A percentile compares a stretch with the other conserved stretches of the same genome.
Conservation (phyloP, 2,888 invertebrate species). For the Thera obeliscata region DNA sequence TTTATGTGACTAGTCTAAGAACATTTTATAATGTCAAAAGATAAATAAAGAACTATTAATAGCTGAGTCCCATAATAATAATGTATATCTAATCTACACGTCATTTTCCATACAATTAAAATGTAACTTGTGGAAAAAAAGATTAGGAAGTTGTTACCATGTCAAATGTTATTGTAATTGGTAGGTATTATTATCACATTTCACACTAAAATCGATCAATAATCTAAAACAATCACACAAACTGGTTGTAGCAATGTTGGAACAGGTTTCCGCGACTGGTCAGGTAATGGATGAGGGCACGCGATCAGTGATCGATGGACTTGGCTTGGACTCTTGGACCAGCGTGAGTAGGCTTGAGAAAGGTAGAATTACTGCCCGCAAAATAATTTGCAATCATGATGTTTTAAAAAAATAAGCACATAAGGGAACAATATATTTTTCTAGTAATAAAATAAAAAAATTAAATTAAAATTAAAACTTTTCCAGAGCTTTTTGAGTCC, state of each 20-base stretch:
- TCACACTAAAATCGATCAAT: conserved; percentile 31
- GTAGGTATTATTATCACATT: conserved; percentile 19
- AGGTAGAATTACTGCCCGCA: not conserved
- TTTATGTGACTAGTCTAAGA: too few relatives aligned
- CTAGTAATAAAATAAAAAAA: too few relatives aligned
- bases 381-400: too few relatives aligned
- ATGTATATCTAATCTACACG: not conserved
- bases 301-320: conserved; percentile 51
- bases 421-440: too few relatives aligned
- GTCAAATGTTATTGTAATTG: conserved; percentile 5
- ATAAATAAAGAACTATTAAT: too few relatives aligned
- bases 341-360: not conserved
- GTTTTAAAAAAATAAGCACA: too few relatives aligned
- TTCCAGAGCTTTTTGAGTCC: too few relatives aligned
- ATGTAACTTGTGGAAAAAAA: not conserved
- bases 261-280: conserved; percentile 39
- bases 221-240: conserved; percentile 29
- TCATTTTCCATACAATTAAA: not conserved
- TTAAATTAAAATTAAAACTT: too few relatives aligned
- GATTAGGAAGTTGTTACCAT: conserved; percentile 8
- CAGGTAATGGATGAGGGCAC: conserved; percentile 50
- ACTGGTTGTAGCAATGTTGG: conserved; percentile 34
- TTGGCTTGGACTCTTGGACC: conserved; percentile 11
- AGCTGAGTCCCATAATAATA: too few relatives aligned
- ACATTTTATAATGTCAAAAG: too few relatives aligned